Evolutionary conservation across 2,888 invertebrate genomes (phyloP).

Genomic region (Zhengitettix transpicula): DNA sequence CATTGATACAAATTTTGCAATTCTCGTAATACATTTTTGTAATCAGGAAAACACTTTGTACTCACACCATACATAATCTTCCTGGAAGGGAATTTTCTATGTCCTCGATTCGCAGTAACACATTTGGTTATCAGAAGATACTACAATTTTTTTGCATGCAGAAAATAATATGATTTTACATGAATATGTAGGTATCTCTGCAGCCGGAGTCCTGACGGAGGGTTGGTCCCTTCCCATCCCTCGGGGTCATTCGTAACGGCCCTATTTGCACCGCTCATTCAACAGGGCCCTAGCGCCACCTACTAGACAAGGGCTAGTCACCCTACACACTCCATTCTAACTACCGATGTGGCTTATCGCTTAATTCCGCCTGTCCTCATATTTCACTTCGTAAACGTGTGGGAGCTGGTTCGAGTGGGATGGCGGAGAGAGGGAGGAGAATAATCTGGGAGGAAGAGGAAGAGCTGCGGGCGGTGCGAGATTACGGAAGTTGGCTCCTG

Average conservation of each 20-base stretch:
- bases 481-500: slow-evolving; percentile 8
- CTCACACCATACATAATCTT: no score
- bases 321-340: neutral
- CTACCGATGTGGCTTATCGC: slow-evolving; percentile 8
- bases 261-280: slow-evolving; percentile 9
- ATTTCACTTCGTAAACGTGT: slow-evolving; percentile 10
- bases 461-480: slow-evolving; percentile 2
- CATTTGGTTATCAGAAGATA: no score
- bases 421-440: neutral
- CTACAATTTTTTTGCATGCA: no score
- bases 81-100: no score
- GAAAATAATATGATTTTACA: no score
- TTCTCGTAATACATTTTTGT: no score
- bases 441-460: slow-evolving; percentile 1
- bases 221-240: neutral
- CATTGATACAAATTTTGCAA: no score
- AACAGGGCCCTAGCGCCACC: slow-evolving; percentile 3
- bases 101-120: no score
- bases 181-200: neutral
- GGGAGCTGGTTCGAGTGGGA: neutral
- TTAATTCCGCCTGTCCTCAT: slow-evolving; percentile 12
- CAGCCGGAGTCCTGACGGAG: neutral
- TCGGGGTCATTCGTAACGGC: neutral
- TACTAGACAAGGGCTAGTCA: neutral
- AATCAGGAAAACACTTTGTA: no score